Percentiles rank a stretch among this genome's conserved stretches.
Conservation (phyloP, 35 echinoderm and acorn worm genomes). For the Apostichopus parvimensis region DNA sequence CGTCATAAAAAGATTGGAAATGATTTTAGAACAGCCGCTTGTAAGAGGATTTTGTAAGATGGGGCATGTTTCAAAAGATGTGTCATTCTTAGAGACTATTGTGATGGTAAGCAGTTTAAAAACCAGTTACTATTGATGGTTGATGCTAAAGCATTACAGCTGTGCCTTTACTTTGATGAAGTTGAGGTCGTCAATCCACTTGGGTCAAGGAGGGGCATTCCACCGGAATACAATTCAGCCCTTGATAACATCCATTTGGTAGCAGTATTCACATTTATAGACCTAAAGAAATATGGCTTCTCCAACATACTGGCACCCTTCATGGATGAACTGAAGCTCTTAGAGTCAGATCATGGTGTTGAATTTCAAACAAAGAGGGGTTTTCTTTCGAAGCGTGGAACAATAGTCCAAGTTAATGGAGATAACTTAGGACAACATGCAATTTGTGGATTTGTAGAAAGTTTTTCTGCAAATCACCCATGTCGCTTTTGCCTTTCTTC, state of each 20-base stretch:
- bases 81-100: conserved; percentile 27
- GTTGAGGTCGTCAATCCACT: conserved; percentile 34
- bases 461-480: conserved; percentile 25
- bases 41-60: background rate
- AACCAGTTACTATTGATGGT: conserved; percentile 20
- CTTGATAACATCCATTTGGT: conserved; percentile 39
- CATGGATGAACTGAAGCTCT: conserved; percentile 12
- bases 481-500: conserved; percentile 17
- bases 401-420: conserved; percentile 15
- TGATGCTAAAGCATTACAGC: conserved; percentile 29
- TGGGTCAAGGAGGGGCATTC: conserved; percentile 53
- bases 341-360: conserved; percentile 22
- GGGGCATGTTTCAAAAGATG: conserved; percentile 40
- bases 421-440: conserved; percentile 46
- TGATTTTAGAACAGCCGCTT: conserved; percentile 2
- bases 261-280: conserved; percentile 19
- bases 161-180: conserved; percentile 51
- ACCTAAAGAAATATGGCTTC: conserved; percentile 44
- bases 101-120: conserved; percentile 55
- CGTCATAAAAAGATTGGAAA: conserved; percentile 7
- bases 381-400: background rate
- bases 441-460: conserved; percentile 42
- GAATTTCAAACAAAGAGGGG: background rate
- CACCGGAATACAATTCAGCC: conserved; percentile 37
- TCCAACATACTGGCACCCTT: conserved; percentile 30